Base-by-base conservation (phyloP, 1,140 invertebrate genomes). In the Drosophila chauvacae region DNA sequence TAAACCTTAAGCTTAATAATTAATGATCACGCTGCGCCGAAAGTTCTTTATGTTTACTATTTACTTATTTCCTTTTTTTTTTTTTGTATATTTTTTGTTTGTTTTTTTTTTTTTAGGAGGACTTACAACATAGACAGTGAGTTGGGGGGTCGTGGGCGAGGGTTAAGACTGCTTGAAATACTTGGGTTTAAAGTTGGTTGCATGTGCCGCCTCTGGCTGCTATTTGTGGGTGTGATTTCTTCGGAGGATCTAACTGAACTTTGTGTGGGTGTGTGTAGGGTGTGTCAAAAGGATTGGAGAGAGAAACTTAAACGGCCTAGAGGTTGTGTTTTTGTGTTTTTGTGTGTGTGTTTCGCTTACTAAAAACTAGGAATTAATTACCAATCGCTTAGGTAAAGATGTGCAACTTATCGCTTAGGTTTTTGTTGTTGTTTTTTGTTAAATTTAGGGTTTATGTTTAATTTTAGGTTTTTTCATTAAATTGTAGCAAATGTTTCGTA, bases 381-480 rank as follows among this genome's bases (percentile, higher is more conserved):
- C 86, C 86, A 90, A 90, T 90, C 69, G 85, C 69, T 90, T 90
- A 85, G 86, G 86, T 90, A 90, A 90, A 90, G 86, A 90, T 90
- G 86, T 90, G 85, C 85, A 81, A 90, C 85, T 88, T 88, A 88
- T 81, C 64, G 62, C 50, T 77, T 86, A 55, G 47, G 37, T 79
- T 69, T 55, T 61, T 35, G 50, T 61, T 35, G 28, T 53, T 35
- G 14, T 13, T n/a, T 50, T 28, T 74, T 48, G 18, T 86, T 63
- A 63, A 87, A 69, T 80, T 87, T 85, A 55, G 66, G 53, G 68
- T 66, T 66, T 85, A 30, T 50, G 20, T 50, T 68, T 76, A 68
- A 68, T 80, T 60, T 62, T 80, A 80, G 1, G 42, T 60, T 57
- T 88, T 70, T 16, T 39, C 63, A 69, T 77, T 82, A 73, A 81